phyloP scores from a whole-genome alignment of 2,113 vertebrate genomes.

The Mola mola region DNA sequence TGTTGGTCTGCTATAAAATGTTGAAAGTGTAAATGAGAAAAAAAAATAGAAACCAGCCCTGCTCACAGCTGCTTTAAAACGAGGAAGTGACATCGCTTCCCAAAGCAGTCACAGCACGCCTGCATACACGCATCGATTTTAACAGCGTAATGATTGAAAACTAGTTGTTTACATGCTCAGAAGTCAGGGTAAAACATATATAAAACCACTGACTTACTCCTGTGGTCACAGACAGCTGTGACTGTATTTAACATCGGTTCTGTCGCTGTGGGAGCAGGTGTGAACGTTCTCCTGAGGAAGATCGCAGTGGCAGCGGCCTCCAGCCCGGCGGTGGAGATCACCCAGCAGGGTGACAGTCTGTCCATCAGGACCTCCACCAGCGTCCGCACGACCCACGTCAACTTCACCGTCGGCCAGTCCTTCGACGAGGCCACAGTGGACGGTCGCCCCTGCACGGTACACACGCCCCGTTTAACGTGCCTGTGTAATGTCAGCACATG shows the following conservation, averaged over 20 bases:
- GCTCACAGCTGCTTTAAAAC: too few species aligned
- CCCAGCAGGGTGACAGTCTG: constrained; percentile 88
- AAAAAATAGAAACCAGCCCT: too few species aligned
- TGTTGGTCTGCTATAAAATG: too few species aligned
- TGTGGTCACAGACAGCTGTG: too few species aligned
- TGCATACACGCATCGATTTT: too few species aligned
- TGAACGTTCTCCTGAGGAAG: constrained; percentile 92
- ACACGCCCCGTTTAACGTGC: neutral
- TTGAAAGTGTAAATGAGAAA: too few species aligned
- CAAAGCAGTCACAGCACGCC: too few species aligned
- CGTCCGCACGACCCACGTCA: constrained; percentile 90
- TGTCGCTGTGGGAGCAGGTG: constrained; percentile 77
- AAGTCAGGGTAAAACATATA: too few species aligned
- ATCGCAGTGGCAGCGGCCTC: constrained; percentile 90
- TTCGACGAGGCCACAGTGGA: constrained; percentile 94
- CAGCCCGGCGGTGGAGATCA: constrained; percentile 90
- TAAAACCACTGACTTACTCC: too few species aligned
- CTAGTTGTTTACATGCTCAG: too few species aligned
- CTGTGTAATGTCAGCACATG: constrained; percentile 18
- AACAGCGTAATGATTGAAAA: too few species aligned
- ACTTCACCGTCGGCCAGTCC: constrained; percentile 89
- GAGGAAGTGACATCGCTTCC: too few species aligned
- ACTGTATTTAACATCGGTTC: neutral
- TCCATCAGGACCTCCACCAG: constrained; percentile 92
- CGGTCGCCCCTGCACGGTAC: constrained; percentile 90